Evolutionary conservation across 2,113 vertebrate genomes (phyloP).

Genomic region (Anhinga anhinga): DNA sequence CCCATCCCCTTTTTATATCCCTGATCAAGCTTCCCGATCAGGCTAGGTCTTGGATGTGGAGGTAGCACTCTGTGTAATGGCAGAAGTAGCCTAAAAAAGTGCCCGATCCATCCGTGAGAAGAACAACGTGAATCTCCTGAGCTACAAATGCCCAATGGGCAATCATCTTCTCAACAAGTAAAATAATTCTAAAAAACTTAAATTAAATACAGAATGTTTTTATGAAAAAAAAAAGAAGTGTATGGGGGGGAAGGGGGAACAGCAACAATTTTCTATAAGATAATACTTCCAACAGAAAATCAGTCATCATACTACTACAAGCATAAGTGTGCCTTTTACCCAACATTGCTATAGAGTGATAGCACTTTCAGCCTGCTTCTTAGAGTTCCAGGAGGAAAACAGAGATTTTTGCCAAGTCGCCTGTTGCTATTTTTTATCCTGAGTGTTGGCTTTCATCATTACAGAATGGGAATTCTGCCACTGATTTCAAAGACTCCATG

Average conservation of each 20-base stretch:
- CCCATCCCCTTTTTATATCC: neutral
- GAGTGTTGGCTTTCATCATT: constrained; percentile 50
- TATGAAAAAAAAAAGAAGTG: neutral
- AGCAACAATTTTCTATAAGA: neutral
- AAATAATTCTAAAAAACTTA: neutral
- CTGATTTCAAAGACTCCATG: constrained; percentile 43
- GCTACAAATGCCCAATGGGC: neutral
- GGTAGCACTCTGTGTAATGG: neutral
- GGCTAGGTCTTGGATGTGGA: neutral
- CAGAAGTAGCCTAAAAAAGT: neutral
- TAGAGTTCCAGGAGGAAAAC: constrained; percentile 33
- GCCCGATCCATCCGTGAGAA: neutral
- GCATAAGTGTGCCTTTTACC: neutral
- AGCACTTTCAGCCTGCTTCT: neutral
- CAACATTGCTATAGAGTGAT: neutral
- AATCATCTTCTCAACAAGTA: neutral
- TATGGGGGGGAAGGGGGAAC: accelerated
- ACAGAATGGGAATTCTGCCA: constrained; percentile 54
- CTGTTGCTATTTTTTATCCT: constrained; percentile 51
- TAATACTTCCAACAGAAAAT: neutral
- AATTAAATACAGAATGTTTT: neutral
- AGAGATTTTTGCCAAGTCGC: constrained; percentile 40
- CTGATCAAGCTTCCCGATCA: neutral
- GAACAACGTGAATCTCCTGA: neutral
- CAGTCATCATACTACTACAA: neutral